Percentiles rank a stretch among this genome's conserved stretches.
phyloP scores from a whole-genome alignment of 2,113 vertebrate species.

The Antechinus flavipes region DNA sequence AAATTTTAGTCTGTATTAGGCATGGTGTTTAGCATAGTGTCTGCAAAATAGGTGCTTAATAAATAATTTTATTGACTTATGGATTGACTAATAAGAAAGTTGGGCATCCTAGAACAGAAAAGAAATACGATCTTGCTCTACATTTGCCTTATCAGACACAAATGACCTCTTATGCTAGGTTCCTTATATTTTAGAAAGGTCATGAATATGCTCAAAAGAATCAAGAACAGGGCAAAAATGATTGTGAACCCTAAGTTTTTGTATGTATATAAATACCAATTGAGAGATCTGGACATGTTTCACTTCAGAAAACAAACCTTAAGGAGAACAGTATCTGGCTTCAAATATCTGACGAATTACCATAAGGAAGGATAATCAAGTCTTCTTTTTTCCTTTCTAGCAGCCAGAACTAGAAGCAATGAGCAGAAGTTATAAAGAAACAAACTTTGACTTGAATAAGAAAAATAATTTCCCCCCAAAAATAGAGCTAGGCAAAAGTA shows the following conservation, averaged over 20 bases:
- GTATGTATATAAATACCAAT: neutral
- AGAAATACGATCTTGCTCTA: neutral
- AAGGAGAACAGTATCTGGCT: neutral
- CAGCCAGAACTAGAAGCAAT: neutral
- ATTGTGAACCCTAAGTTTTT: neutral
- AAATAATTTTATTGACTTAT: neutral
- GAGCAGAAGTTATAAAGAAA: neutral
- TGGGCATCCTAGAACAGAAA: neutral
- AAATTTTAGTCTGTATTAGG: neutral
- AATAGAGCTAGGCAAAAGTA: neutral
- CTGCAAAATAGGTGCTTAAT: neutral
- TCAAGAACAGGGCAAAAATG: neutral
- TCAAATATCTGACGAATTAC: neutral
- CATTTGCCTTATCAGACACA: neutral
- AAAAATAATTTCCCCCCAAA: neutral
- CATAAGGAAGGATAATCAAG: neutral
- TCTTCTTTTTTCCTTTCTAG: neutral
- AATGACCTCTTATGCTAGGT: neutral
- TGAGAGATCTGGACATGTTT: neutral
- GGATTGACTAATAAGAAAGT: neutral
- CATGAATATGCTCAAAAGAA: neutral
- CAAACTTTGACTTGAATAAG: neutral
- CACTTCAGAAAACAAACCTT: neutral
- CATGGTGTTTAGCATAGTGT: neutral
- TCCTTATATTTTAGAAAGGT: neutral